Conservation (phyloP, 1,140 invertebrate species). For the Cydia splendana region DNA sequence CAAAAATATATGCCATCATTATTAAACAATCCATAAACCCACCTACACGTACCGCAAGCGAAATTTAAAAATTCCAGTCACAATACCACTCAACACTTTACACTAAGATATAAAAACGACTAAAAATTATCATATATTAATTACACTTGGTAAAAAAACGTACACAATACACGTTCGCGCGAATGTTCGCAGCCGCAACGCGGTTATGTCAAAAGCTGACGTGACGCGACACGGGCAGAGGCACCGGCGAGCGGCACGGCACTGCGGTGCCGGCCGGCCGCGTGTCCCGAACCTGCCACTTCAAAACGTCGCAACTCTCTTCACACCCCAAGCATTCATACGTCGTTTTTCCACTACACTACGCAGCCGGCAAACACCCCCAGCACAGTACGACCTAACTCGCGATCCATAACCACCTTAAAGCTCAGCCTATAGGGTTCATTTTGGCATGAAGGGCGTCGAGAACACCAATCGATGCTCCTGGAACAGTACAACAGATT, state of each 20-base stretch:
- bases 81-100: conserved; percentile 10
- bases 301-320: neutral
- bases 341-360: neutral
- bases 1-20: conserved; percentile 32
- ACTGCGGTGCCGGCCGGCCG: conserved; percentile 70
- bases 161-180: conserved; percentile 44
- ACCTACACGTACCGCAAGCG: conserved; percentile 28
- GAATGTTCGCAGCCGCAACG: conserved; percentile 62
- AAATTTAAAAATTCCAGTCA: conserved; percentile 14
- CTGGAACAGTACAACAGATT: conserved; percentile 73
- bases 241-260: conserved; percentile 68
- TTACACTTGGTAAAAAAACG: conserved; percentile 40
- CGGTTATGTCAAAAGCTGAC: conserved; percentile 50
- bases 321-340: neutral
- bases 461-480: conserved; percentile 72
- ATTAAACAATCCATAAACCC: conserved; percentile 25
- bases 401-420: conserved; percentile 45
- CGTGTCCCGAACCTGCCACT: conserved; percentile 46
- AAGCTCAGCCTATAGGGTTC: conserved; percentile 38
- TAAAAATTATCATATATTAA: conserved; percentile 33
- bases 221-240: conserved; percentile 48
- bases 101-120: conserved; percentile 28
- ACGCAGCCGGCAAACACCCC: conserved; percentile 41
- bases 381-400: conserved; percentile 59
- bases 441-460: conserved; percentile 36